Percentiles rank a stretch among this genome's conserved stretches.
phyloP scores from a whole-genome alignment of 2,113 vertebrate genomes.

The Zootoca vivipara region DNA sequence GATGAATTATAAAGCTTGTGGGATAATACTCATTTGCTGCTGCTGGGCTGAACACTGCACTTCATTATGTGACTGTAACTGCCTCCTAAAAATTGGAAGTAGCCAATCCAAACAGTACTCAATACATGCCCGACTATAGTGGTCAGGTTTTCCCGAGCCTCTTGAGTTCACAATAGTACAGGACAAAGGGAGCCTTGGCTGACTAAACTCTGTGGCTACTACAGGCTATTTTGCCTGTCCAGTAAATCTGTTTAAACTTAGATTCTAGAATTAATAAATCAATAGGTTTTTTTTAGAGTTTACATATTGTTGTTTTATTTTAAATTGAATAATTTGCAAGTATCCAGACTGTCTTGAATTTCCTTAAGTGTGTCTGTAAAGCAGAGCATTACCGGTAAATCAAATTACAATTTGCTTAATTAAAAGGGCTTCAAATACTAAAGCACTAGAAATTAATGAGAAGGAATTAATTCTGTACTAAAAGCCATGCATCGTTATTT shows the following conservation, averaged over 20 bases:
- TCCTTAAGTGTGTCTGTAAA: not conserved
- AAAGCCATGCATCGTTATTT: not conserved
- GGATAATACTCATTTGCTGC: not conserved
- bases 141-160: not conserved
- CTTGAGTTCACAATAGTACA: not conserved
- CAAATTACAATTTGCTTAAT: slow-evolving; percentile 21
- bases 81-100: not conserved
- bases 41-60: not conserved
- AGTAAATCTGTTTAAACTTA: not conserved
- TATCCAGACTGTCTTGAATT: not conserved
- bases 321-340: not conserved
- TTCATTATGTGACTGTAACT: not conserved
- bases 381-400: slow-evolving; percentile 7
- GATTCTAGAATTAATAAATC: not conserved
- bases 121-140: not conserved
- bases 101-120: not conserved
- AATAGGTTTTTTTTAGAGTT: not conserved
- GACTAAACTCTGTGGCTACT: not conserved
- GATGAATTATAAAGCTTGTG: not conserved
- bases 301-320: not conserved
- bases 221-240: not conserved
- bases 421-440: slow-evolving; percentile 13
- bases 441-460: slow-evolving; percentile 18
- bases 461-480: slow-evolving; percentile 2
- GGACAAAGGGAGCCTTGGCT: not conserved